phyloP scores from a whole-genome alignment of 2,113 vertebrate species.

The Macrotis lagotis region DNA sequence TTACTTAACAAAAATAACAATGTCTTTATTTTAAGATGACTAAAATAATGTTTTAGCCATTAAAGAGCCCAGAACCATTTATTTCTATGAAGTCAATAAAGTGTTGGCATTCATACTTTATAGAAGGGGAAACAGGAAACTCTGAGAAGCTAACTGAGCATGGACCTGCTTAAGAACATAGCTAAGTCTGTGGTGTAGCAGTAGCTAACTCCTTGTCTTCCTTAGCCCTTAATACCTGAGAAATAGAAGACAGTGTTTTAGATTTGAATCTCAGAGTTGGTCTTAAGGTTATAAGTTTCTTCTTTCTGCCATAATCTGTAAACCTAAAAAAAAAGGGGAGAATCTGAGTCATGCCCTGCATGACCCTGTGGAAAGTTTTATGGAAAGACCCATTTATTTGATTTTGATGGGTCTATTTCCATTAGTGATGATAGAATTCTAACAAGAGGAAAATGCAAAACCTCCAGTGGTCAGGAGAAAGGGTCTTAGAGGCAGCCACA shows the following conservation, averaged over 20 bases:
- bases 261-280: not conserved
- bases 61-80: not conserved
- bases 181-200: not conserved
- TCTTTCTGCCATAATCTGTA: not conserved
- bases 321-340: too few relatives aligned
- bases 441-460: not conserved
- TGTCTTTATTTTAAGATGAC: not conserved
- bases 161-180: not conserved
- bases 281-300: not conserved
- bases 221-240: not conserved
- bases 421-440: not conserved
- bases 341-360: too few relatives aligned
- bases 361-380: not conserved
- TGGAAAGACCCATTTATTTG: not conserved
- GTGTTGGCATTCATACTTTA: not conserved
- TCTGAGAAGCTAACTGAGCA: not conserved
- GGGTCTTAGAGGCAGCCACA: not conserved
- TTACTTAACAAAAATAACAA: not conserved
- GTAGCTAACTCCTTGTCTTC: not conserved
- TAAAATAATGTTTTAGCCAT: not conserved
- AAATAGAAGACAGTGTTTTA: not conserved
- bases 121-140: constrained; percentile 15
- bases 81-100: not conserved
- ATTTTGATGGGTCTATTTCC: not conserved
- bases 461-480: not conserved